Conservation (phyloP, 2,113 vertebrate genomes). For the Semnopithecus entellus region DNA sequence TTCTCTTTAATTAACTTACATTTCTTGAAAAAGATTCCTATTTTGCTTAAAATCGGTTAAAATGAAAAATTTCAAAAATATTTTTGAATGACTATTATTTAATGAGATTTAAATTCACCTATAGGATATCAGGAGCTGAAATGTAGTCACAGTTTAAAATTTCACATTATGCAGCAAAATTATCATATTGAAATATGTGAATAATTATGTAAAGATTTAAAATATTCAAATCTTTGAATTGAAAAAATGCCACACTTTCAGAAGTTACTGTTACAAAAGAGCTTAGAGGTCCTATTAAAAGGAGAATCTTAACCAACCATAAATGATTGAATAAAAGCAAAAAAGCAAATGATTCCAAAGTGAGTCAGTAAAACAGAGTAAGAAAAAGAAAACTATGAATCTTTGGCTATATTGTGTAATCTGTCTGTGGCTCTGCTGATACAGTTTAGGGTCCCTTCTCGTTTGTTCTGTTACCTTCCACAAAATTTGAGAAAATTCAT, state of each 20-base stretch:
- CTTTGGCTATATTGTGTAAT: not conserved
- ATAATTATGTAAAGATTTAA: conserved; percentile 49
- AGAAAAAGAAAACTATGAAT: not conserved
- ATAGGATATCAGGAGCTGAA: conserved; percentile 13
- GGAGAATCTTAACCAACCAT: not conserved
- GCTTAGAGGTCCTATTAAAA: conserved; percentile 25
- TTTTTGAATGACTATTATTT: not conserved
- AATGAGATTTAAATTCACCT: conserved; percentile 36
- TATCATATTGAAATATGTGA: conserved; percentile 45
- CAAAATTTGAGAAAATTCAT: conserved; percentile 8
- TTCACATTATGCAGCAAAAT: conserved; percentile 38
- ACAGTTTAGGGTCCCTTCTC: not conserved
- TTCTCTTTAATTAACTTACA: not conserved
- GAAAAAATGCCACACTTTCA: conserved; percentile 41
- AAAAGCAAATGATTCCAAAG: conserved; percentile 38
- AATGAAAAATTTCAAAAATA: conserved; percentile 35
- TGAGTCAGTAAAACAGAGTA: not conserved
- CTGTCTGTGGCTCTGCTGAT: not conserved
- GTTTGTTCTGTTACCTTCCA: conserved; percentile 34
- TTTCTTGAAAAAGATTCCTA: conserved; percentile 14
- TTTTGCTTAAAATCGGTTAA: conserved; percentile 58
- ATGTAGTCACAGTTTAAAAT: conserved; percentile 34
- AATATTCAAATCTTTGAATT: conserved; percentile 53
- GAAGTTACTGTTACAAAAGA: conserved; percentile 33
- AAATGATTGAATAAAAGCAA: conserved; percentile 30